Conservation (phyloP, 2,797 vertebrate genomes). For the Diplodus sargus region DNA sequence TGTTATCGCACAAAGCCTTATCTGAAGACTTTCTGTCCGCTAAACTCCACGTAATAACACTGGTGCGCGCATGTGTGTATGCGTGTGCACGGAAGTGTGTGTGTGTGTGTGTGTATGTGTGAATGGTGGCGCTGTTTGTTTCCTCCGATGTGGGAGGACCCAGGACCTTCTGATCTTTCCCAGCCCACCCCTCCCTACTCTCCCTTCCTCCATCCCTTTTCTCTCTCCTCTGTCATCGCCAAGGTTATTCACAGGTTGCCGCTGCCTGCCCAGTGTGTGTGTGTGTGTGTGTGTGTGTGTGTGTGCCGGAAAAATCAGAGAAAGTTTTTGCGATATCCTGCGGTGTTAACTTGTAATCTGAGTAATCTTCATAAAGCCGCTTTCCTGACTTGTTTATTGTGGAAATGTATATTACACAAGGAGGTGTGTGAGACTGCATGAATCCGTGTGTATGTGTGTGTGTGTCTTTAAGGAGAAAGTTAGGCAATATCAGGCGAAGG, state of each 20-base stretch:
- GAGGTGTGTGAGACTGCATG: conserved; percentile 9
- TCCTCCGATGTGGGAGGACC: conserved; percentile 78
- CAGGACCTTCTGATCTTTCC: conserved; percentile 83
- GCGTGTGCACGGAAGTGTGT: conserved; percentile 9
- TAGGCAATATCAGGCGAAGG: conserved; percentile 71
- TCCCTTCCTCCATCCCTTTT: conserved; percentile 58
- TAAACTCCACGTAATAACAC: conserved; percentile 73
- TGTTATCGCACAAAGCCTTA: conserved; percentile 81
- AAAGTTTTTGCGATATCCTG: conserved; percentile 24
- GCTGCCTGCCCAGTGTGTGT: conserved; percentile 35
- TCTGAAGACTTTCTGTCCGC: conserved; percentile 72
- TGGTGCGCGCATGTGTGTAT: conserved; percentile 31
- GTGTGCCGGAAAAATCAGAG: conserved; percentile 15
- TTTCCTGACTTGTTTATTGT: conserved; percentile 46
- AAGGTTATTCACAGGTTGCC: conserved; percentile 79
- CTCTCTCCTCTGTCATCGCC: conserved; percentile 68
- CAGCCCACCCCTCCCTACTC: conserved; percentile 71
- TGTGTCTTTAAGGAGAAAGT: conserved; percentile 67
- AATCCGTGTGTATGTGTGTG: conserved; percentile 8
- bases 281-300: conserved; percentile 30
- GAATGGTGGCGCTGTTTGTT: conserved; percentile 75
- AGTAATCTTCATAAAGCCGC: conserved; percentile 35
- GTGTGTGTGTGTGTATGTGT: conserved; percentile 39
- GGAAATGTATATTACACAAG: conserved; percentile 29
- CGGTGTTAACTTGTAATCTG: conserved; percentile 28